Percentiles rank a stretch among this genome's conserved stretches.
Conservation (phyloP, 1,140 invertebrate genomes). For the Druon quercuslanigerum region DNA sequence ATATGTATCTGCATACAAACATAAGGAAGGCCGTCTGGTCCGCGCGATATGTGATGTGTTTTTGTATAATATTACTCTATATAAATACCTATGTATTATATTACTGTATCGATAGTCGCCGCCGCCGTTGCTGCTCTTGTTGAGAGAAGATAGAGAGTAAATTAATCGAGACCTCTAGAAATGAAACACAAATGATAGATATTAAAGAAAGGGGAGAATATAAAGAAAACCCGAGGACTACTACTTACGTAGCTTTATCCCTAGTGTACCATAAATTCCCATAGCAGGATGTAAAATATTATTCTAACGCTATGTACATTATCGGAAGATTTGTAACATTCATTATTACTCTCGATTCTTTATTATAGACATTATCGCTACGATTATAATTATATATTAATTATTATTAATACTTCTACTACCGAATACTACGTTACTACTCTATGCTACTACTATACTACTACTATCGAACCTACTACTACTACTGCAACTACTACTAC, state of each 20-base stretch:
- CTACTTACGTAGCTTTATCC: slow-evolving; percentile 64
- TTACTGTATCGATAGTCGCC: slow-evolving; percentile 69
- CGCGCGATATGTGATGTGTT: slow-evolving; percentile 75
- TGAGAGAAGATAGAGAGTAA: slow-evolving; percentile 53
- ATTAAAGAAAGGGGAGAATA: slow-evolving; percentile 39
- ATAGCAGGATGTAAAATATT: slow-evolving; percentile 72
- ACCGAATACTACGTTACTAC: slow-evolving; percentile 52
- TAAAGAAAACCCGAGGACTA: slow-evolving; percentile 46
- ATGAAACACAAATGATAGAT: slow-evolving; percentile 46
- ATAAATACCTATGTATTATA: slow-evolving; percentile 76
- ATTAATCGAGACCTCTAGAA: slow-evolving; percentile 42
- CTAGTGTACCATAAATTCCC: slow-evolving; percentile 73
- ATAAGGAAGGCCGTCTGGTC: slow-evolving; percentile 63
- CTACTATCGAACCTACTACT: slow-evolving; percentile 46
- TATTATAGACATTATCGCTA: slow-evolving; percentile 59
- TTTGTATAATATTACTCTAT: slow-evolving; percentile 75
- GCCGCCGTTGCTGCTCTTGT: slow-evolving; percentile 58
- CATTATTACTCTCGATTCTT: slow-evolving; percentile 57
- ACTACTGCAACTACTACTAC: slow-evolving; percentile 44
- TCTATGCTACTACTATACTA: slow-evolving; percentile 49
- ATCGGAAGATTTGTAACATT: slow-evolving; percentile 67
- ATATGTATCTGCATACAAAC: slow-evolving; percentile 71
- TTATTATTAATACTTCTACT: slow-evolving; percentile 53
- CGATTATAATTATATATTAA: slow-evolving; percentile 60
- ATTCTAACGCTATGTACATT: slow-evolving; percentile 67